Conservation (phyloP, 2,888 invertebrate genomes). For the Heteromyza rotundicornis region DNA sequence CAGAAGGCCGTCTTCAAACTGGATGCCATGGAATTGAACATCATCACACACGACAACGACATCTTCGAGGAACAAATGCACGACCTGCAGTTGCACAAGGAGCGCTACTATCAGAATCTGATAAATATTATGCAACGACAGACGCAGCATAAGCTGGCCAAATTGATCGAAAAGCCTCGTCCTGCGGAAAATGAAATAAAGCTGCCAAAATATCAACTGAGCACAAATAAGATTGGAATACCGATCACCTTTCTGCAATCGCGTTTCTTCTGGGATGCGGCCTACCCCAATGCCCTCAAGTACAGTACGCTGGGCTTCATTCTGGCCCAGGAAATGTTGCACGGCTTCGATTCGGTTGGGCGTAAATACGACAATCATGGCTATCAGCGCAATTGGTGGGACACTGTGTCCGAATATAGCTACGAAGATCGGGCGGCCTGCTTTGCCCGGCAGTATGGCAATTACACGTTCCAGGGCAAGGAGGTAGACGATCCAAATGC, state of each 20-base stretch:
- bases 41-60: conserved; percentile 41
- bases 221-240: conserved; percentile 49
- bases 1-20: conserved; percentile 47
- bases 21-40: conserved; percentile 45
- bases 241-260: conserved; percentile 53
- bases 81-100: conserved; percentile 34
- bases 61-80: conserved; percentile 39
- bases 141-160: conserved; percentile 37
- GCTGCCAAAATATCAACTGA: conserved; percentile 46
- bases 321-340: conserved; percentile 54
- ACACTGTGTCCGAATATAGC: conserved; percentile 38
- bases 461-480: conserved; percentile 42
- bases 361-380: conserved; percentile 51
- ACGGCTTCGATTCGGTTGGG: conserved; percentile 53
- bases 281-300: conserved; percentile 52
- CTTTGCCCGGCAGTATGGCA: conserved; percentile 47
- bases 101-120: conserved; percentile 47
- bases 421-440: conserved; percentile 48
- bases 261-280: conserved; percentile 54
- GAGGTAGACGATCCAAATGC: conserved; percentile 40
- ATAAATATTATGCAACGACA: conserved; percentile 48
- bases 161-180: conserved; percentile 43
- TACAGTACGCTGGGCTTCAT: conserved; percentile 52
- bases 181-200: conserved; percentile 35
- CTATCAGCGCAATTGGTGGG: conserved; percentile 54